Conservation (phyloP, 2,797 vertebrate species). For the Todus mexicanus region DNA sequence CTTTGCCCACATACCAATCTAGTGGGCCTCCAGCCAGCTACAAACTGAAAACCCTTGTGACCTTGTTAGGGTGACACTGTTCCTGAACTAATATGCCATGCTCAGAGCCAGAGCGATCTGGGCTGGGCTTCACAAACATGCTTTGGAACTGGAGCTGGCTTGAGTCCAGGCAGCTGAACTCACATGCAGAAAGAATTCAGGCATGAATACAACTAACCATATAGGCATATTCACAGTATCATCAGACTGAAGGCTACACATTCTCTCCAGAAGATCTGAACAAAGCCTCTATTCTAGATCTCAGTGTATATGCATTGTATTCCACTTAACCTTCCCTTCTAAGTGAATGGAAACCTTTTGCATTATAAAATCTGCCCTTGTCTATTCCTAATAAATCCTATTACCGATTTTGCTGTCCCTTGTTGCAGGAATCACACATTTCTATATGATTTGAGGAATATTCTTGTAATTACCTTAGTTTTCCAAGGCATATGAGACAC, state of each 20-base stretch:
- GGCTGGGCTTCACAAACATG: constrained; percentile 23
- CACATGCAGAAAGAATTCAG: not conserved
- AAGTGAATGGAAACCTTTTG: not conserved
- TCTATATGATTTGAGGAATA: not conserved
- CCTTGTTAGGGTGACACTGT: constrained; percentile 27
- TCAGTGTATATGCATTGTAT: not conserved
- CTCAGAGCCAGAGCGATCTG: not conserved
- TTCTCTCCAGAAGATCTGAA: not conserved
- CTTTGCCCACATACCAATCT: not conserved
- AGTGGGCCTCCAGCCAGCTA: not conserved
- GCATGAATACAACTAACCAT: not conserved
- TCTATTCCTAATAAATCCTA: not conserved
- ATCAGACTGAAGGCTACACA: not conserved
- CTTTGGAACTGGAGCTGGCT: constrained; percentile 10
- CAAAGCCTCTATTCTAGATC: not conserved
- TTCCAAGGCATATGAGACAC: not conserved
- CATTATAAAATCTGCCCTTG: not conserved
- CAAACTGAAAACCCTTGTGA: not conserved
- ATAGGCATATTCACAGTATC: not conserved
- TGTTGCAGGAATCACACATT: not conserved
- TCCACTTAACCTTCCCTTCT: not conserved
- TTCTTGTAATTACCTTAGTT: not conserved
- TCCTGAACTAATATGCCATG: not conserved
- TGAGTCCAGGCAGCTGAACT: not conserved
- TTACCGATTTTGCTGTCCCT: not conserved